Conservation (phyloP, 53 echinoderm and acorn worm species). For the Holothuria leucospilota region DNA sequence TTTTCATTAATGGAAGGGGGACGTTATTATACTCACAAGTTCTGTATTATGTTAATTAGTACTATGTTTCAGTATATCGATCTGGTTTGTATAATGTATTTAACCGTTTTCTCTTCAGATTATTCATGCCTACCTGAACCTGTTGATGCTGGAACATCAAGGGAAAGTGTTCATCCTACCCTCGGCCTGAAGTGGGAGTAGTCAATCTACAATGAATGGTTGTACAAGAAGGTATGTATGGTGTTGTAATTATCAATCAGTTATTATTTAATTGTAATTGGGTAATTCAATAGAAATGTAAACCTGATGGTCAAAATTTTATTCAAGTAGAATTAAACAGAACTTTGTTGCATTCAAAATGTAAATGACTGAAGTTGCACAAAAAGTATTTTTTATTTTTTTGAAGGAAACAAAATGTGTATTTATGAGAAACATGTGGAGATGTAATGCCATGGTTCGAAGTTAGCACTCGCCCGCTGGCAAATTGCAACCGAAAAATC, state of each 20-base stretch:
- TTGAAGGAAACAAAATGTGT: not conserved
- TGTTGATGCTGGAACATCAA: slow-evolving; percentile 31
- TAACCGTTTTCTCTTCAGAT: not conserved
- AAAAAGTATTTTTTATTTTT: not conserved
- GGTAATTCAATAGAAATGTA: not conserved
- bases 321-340: too few relatives aligned
- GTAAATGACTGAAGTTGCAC: not conserved
- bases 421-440: not conserved
- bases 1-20: too few relatives aligned
- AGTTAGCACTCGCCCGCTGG: too few relatives aligned
- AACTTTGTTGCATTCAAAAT: not conserved
- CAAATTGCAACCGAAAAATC: not conserved
- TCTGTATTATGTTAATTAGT: too few relatives aligned
- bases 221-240: slow-evolving; percentile 17
- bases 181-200: slow-evolving; percentile 13
- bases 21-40: too few relatives aligned
- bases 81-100: too few relatives aligned
- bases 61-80: too few relatives aligned
- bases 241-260: too few relatives aligned
- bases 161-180: slow-evolving; percentile 22
- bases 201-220: not conserved
- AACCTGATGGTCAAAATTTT: too few relatives aligned
- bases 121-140: slow-evolving; percentile 28
- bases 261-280: not conserved
- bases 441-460: not conserved